Percentiles rank a stretch among this genome's conserved stretches.
Conservation (phyloP, 2,797 vertebrate genomes). For the Rhinatrema bivittatum region DNA sequence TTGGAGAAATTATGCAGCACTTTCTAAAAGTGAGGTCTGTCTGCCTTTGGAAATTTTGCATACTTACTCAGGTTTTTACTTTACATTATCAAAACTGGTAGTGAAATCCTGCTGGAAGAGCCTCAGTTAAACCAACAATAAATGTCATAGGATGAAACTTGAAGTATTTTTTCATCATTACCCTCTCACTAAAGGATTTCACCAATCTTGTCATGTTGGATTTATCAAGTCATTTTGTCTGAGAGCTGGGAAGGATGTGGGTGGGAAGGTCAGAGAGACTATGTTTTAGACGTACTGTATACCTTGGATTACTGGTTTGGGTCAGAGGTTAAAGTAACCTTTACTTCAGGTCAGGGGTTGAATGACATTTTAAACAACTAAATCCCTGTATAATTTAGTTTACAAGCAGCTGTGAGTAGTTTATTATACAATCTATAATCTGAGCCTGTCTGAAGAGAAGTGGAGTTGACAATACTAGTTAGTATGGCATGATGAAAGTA, state of each 20-base stretch:
- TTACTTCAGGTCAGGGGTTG: slow-evolving; percentile 19
- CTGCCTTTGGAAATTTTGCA: slow-evolving; percentile 3
- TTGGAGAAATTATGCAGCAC: no score
- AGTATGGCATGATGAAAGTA: slow-evolving; percentile 22
- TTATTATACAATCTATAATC: slow-evolving; percentile 22
- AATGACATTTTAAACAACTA: slow-evolving; percentile 32
- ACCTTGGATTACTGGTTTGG: slow-evolving; percentile 14
- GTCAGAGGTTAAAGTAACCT: slow-evolving; percentile 35
- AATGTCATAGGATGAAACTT: slow-evolving; percentile 9
- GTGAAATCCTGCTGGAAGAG: neutral
- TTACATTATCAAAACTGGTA: slow-evolving; percentile 8
- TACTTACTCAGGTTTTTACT: neutral
- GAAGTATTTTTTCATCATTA: slow-evolving; percentile 5
- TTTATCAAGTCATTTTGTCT: slow-evolving; percentile 17
- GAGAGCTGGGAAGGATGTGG: slow-evolving; percentile 2
- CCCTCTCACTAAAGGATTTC: slow-evolving; percentile 11
- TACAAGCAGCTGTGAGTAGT: slow-evolving; percentile 13
- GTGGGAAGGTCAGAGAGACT: slow-evolving; percentile 4
- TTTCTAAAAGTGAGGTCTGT: no score
- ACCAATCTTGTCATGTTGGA: slow-evolving; percentile 14
- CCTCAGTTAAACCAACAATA: slow-evolving; percentile 7
- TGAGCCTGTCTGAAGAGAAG: slow-evolving; percentile 16
- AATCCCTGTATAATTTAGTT: slow-evolving; percentile 23
- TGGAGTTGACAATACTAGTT: slow-evolving; percentile 16
- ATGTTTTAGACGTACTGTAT: slow-evolving; percentile 14